phyloP scores from a whole-genome alignment of 2,888 invertebrate genomes.

The Aphrophora alni region DNA sequence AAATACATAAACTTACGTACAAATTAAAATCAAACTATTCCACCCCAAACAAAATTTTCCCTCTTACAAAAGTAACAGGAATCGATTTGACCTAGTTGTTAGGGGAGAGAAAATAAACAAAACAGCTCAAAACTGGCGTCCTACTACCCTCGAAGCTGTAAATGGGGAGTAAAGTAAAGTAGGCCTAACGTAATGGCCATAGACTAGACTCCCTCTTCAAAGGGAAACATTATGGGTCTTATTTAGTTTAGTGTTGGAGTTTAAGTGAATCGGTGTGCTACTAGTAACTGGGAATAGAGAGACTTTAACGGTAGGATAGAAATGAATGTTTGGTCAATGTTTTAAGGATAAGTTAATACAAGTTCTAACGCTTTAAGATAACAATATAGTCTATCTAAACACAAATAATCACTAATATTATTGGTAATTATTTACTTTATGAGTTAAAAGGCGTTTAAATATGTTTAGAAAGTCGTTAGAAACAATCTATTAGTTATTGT shows the following conservation, averaged over 20 bases:
- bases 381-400: too few relatives aligned
- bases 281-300: not conserved
- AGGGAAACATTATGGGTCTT: not conserved
- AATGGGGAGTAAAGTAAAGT: conserved; percentile 1
- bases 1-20: too few relatives aligned
- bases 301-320: not conserved
- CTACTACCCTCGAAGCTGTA: conserved; percentile 1
- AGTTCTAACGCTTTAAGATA: too few relatives aligned
- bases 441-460: too few relatives aligned
- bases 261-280: not conserved
- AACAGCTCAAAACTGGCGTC: not conserved
- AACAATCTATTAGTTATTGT: too few relatives aligned
- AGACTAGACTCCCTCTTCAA: conserved; percentile 6
- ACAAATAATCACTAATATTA: too few relatives aligned
- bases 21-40: too few relatives aligned
- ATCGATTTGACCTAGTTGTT: not conserved
- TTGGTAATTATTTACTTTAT: too few relatives aligned
- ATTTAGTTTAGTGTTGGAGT: not conserved
- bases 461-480: too few relatives aligned
- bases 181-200: not conserved
- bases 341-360: too few relatives aligned
- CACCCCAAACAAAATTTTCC: too few relatives aligned
- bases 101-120: conserved; percentile 5
- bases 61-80: not conserved
- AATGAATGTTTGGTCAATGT: not conserved